Evolutionary conservation across 2,797 vertebrate species (phyloP).

Genomic region (Pangasius krempfi): DNA sequence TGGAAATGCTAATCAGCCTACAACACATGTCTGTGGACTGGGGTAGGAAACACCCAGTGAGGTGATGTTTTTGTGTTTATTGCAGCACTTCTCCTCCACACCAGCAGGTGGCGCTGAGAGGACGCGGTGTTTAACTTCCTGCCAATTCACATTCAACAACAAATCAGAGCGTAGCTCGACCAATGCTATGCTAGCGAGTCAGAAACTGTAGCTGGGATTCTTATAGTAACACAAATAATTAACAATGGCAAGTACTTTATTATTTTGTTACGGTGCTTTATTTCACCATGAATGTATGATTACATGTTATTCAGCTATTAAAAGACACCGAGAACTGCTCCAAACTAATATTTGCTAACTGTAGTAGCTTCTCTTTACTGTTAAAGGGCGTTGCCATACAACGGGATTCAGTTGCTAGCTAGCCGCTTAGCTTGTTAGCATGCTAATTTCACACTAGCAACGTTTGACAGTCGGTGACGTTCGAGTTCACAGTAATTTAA

Average conservation of each 20-base stretch:
- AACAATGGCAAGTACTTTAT: conserved; percentile 44
- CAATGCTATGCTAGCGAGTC: conserved; percentile 22
- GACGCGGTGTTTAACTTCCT: background rate
- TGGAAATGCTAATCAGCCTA: no score
- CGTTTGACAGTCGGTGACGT: background rate
- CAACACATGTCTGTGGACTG: no score
- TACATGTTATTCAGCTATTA: background rate
- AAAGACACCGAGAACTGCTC: no score
- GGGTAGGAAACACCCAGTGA: no score
- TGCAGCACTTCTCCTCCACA: background rate
- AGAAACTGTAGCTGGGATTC: background rate
- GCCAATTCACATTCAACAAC: background rate
- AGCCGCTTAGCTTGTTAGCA: background rate
- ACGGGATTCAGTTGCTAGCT: background rate
- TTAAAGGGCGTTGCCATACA: conserved; percentile 46
- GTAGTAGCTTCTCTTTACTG: background rate
- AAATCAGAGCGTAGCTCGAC: background rate
- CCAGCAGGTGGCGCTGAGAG: conserved; percentile 33
- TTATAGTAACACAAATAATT: conserved; percentile 8
- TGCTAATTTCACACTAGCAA: background rate
- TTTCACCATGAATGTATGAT: background rate
- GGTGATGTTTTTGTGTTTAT: background rate
- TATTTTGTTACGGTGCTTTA: no score
- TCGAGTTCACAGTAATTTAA: background rate
- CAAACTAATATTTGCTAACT: background rate